These are phyloP conservation scores for Vimba vimba DNA, from an alignment of 2,113 vertebrate genomes.

Conservation along the genomic window DNA sequence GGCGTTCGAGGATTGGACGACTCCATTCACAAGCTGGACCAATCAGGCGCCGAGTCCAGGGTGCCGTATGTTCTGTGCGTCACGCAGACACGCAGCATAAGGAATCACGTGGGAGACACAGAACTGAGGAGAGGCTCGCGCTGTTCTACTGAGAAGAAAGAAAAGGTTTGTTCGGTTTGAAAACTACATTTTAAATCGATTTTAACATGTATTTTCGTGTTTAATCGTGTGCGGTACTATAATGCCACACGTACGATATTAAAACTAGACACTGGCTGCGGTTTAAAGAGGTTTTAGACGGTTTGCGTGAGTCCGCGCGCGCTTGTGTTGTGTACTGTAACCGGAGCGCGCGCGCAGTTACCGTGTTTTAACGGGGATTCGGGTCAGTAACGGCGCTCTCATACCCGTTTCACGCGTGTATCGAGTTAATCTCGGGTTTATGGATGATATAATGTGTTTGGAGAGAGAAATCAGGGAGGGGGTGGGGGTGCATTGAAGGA, in stretches of 20 bases:
- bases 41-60: neutral
- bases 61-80: no score
- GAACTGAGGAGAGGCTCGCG: neutral
- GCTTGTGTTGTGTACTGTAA: neutral
- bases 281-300: neutral
- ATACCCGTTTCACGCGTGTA: neutral
- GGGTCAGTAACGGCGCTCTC: neutral
- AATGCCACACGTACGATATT: fast-evolving
- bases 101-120: constrained; percentile 5
- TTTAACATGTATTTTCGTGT: fast-evolving
- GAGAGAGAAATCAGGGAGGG: constrained; percentile 60
- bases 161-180: neutral
- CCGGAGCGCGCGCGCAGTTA: neutral
- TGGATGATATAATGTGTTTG: constrained; percentile 13
- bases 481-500: neutral
- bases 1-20: neutral
- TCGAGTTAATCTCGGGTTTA: neutral
- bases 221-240: fast-evolving
- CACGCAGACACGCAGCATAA: neutral
- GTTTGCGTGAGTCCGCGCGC: neutral
- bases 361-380: constrained; percentile 1
- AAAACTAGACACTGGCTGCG: fast-evolving
- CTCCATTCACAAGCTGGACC: neutral
- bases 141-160: constrained; percentile 13
- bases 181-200: neutral